phyloP scores from a whole-genome alignment of 2,113 vertebrate genomes.

The Salvator merianae region DNA sequence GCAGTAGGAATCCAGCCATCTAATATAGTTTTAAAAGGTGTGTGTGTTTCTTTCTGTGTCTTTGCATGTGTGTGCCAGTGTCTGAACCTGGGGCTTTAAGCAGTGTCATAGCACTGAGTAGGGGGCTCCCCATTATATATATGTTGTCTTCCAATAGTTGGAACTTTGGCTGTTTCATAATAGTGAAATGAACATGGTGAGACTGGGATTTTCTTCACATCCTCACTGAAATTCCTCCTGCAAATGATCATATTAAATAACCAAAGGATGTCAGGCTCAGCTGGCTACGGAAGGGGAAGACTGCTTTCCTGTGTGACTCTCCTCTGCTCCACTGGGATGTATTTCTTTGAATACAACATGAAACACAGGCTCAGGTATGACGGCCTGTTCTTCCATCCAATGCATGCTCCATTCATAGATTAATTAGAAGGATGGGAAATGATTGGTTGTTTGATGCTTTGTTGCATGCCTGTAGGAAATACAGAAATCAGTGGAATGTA shows the following conservation, averaged over 20 bases:
- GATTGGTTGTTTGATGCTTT: slow-evolving; percentile 50
- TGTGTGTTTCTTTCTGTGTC: background rate
- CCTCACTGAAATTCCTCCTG: background rate
- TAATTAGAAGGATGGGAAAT: slow-evolving; percentile 56
- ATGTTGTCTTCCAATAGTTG: background rate
- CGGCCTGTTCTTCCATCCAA: slow-evolving; percentile 7
- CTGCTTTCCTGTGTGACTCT: background rate
- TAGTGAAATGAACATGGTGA: background rate
- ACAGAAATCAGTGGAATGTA: slow-evolving; percentile 47
- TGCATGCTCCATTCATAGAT: slow-evolving; percentile 27
- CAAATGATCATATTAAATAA: background rate
- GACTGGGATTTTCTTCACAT: background rate
- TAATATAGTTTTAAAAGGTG: background rate
- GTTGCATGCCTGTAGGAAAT: slow-evolving; percentile 42
- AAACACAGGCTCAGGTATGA: background rate
- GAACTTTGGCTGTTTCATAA: background rate
- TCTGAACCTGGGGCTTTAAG: background rate
- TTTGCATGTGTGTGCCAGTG: background rate
- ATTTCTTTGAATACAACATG: background rate
- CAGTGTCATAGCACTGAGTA: background rate
- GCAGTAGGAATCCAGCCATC: background rate
- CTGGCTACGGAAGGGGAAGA: background rate
- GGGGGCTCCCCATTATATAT: background rate
- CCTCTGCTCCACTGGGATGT: background rate
- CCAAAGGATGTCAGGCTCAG: background rate